Conservation (phyloP, 2,113 vertebrate species). For the Hydrolagus affinis region DNA sequence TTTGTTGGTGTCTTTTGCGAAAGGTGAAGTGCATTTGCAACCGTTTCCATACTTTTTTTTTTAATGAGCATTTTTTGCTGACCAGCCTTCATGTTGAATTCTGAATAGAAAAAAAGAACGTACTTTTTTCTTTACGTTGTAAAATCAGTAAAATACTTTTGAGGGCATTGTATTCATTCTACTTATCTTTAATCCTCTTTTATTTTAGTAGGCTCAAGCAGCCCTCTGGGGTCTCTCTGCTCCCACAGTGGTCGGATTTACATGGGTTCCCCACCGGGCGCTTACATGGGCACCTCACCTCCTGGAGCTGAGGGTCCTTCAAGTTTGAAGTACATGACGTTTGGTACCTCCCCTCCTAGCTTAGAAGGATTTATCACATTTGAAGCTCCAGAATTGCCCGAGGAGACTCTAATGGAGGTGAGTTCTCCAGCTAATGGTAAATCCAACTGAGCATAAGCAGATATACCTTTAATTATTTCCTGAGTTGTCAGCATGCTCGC, state of each 20-base stretch:
- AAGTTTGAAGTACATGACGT: constrained; percentile 80
- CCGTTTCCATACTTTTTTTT: not conserved
- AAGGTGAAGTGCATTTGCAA: no score
- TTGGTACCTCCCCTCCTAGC: constrained; percentile 86
- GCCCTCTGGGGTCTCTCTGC: constrained; percentile 83
- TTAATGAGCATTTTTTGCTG: not conserved
- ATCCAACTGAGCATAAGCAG: not conserved
- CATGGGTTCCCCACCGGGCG: constrained; percentile 77
- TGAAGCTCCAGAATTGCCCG: constrained; percentile 88
- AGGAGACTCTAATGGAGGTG: constrained; percentile 98
- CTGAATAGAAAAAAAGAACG: no score
- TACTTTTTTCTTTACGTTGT: not conserved
- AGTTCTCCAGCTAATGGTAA: constrained; percentile 27
- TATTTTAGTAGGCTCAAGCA: constrained; percentile 78
- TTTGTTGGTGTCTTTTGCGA: not conserved
- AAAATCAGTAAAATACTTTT: not conserved
- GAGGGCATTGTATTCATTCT: not conserved
- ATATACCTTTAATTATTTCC: no score
- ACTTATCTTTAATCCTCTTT: not conserved
- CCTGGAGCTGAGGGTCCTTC: constrained; percentile 68
- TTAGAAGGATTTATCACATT: constrained; percentile 91
- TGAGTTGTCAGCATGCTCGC: no score
- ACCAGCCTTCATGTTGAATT: no score
- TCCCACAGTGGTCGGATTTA: constrained; percentile 77
- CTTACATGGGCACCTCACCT: constrained; percentile 65